phyloP scores from a whole-genome alignment of 1,140 invertebrate species.

The Whitmania pigra region DNA sequence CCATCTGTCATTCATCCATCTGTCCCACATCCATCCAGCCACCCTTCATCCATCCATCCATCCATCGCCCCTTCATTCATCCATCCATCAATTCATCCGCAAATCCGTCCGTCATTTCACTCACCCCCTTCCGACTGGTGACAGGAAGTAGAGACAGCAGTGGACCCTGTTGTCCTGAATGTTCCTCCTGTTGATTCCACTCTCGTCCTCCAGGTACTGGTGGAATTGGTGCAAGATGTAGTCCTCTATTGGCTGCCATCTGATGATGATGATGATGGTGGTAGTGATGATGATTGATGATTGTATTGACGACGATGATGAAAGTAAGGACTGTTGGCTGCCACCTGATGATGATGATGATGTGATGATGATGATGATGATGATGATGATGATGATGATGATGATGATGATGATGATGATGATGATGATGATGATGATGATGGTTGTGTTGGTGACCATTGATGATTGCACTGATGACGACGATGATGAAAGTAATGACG shows the following conservation, averaged over 20 bases:
- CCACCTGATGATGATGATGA: slow-evolving; percentile 7
- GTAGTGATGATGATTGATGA: background rate
- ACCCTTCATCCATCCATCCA: background rate
- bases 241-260: slow-evolving; percentile 65
- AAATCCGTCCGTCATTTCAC: too few species aligned
- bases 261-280: background rate
- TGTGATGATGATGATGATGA: slow-evolving; percentile 12
- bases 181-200: slow-evolving; percentile 73
- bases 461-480: background rate
- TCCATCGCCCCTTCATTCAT: background rate
- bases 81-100: background rate
- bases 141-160: slow-evolving; percentile 91
- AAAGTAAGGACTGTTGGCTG: too few species aligned
- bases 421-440: slow-evolving; percentile 16
- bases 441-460: slow-evolving; percentile 42
- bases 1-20: background rate
- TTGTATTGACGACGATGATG: background rate
- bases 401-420: slow-evolving; percentile 20
- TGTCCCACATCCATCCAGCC: background rate
- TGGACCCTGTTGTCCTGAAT: slow-evolving; percentile 91
- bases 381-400: slow-evolving; percentile 18
- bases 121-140: slow-evolving; percentile 89
- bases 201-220: slow-evolving; percentile 87
- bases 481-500: background rate
- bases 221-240: slow-evolving; percentile 93